Evolutionary conservation across 2,888 invertebrate genomes (phyloP), one percentile per base, ranked within the genome.

Genomic region (Drosophila nr. fundita): DNA sequence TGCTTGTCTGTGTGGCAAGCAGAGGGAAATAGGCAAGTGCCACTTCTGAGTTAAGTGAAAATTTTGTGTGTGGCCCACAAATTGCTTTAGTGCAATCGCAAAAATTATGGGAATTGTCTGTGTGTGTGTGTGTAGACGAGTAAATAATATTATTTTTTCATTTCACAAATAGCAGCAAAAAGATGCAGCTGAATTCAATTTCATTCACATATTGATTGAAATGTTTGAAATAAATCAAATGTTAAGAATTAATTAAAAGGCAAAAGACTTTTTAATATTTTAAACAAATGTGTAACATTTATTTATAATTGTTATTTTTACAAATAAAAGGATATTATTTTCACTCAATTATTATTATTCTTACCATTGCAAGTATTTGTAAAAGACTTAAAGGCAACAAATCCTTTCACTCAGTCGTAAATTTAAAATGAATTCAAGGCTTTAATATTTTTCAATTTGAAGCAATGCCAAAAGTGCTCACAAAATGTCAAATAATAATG

Each of bases 401-500:
- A 10, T 10, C 10, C 21, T 57, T 30, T 30, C 38, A 11, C 29
- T 13, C 40, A 36, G 48, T 32, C 60, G 60, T 65, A 58, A 65
- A 69, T 70, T 53, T 45, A 1, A 11, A 55, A 34, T 29, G 36
- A 36, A 34, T 42, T 48, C 32, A 60, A 68, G 24, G 57, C 78
- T 69, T 68, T 68, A 74, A 71, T 68, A 52, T 38, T 54, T 29
- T 75, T 69, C 64, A 71, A 71, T 67, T 77, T 73, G 58, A 52
- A 34, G 58, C 42, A 29, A 30, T 32, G 38, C 57, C 36, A 29
- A 58, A 73, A 62, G 48, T 61, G 60, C 63, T 61, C 71, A 62
- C 63, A 64, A 80, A 80, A 83, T 76, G 77, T 80, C 83, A 80
- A 76, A 82, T 74, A 81, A 76, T 74, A 78, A 78, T 83, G 69